Base-by-base conservation (phyloP, 2,888 invertebrate species). In the Hypomecis atomaria region DNA sequence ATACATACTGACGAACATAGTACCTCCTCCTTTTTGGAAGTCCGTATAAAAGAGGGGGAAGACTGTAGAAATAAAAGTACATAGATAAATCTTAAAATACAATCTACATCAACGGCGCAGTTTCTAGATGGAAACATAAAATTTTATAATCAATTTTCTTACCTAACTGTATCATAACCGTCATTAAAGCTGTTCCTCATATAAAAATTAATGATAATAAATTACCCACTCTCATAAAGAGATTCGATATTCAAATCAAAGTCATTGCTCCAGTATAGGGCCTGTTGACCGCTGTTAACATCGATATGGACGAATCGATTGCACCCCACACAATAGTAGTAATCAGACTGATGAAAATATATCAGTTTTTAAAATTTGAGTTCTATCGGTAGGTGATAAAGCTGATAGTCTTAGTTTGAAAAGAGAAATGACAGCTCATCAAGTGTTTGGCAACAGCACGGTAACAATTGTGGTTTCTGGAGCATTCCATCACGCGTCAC, bases 291-390 rank as follows among this genome's bases (percentile, higher is more conserved):
- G 73, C 66, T 70, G 74, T 68, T 64, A 70, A 70, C 73, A 67
- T 71, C 70, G 44, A 60, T 54, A 53, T 65, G 33, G 48, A 60
- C 49, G 69, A 60, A 78, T 73, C 75, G 73, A 74, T 73, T 52
- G 68, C 69, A 74, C 74, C 69, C 67, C 71, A 76, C 76, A 85
- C 84, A 85, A 85, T 81, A 72, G 75, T 78, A 70, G 74, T 78
- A 85, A 85, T 84, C 81, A 81, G 71, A 72, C 63, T 59, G 71
- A 71, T 70, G 65, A 75, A 76, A 68, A 71, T 66, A 58, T 53
- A 60, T 38, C 42, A 55, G 23, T 40, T 49, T 44, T 37, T 47
- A 3, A 8, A 65, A 38, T 40, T 4, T 40, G 4, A 54, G 53
- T 57, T 48, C 11, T 61, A 65, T 11, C 6, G 0, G 4, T 2